Evolutionary conservation across 1,140 invertebrate species (phyloP), one percentile per base, ranked within the genome.

Genomic region (Archivesica marissinica): DNA sequence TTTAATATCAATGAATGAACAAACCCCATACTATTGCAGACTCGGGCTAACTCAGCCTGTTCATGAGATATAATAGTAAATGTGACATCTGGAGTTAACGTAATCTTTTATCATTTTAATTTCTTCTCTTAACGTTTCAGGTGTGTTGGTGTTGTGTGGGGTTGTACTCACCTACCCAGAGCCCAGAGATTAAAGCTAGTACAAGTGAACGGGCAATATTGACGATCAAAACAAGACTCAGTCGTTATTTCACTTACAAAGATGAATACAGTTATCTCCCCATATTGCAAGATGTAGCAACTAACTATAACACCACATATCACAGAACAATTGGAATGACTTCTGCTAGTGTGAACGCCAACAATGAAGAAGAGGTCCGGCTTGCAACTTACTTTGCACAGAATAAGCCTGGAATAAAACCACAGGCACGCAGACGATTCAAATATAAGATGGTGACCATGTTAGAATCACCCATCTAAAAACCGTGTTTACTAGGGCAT

Each of bases 401-500:
- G 41, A 68, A 68, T 9, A 68, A 68, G 41, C 2, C 30, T 15
- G 30, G 3, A 7, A 39, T 20, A 23, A 23, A 3, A 9, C 13
- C 38, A 2, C 15, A 11, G 15, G 41, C 38, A 68, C 64, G n/a
- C 23, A 50, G 39, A 83, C 80, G 25, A 25, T 83, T 83, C 47
- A 84, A 61, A 44, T 84, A 82, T 54, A 86, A 82, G 79, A 66
- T 83, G 86, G 86, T n/a, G 80, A 87, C 33, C 25, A 72, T 13
- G 75, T 87, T 9, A 38, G 79, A 50, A 72, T 83, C 6, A 72
- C 56, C 47, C 80, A 87, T 70, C 39, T 87, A n/a, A 78, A 59
- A 38, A 79, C 61, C 98, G 28, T 98, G 97, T 64, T 20, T 66
- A 41, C 79, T 30, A 47, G 86, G 6, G 80, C 82, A 39, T 87